Base-by-base conservation (phyloP, 2,113 vertebrate species). In the Planiliza haematocheilus region DNA sequence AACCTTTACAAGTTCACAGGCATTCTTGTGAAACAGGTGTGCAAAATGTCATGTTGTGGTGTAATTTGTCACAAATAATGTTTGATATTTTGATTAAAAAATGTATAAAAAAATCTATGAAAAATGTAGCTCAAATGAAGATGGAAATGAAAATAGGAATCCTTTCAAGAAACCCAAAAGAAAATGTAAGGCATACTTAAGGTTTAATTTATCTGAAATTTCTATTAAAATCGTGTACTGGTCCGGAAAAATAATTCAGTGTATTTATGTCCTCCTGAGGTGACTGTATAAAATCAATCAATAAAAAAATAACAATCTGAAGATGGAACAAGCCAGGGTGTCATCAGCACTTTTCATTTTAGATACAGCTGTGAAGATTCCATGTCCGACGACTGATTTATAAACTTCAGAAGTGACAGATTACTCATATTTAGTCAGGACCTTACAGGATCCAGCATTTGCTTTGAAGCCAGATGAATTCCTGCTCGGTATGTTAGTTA, bases 1-100 rank as follows among this genome's bases (percentile, higher is more conserved):
- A 61, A 70, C 60, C 66, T 67, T 73, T 70, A 43, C 30, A 43
- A 51, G 30, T 75, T 70, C 61, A 57, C 56, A 65, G 37, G 7
- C 3, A 30, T 16, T 24, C 16, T 20, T 30, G 21, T 36, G 17
- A 74, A 55, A 58, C 30, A 11, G 30, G 34, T 30, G 5, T 7
- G 18, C 6, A 34, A 64, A 43, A 18, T 24, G 20, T 49, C 17
- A 57, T 13, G 37, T 11, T n/a, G 30, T 16, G 20, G 30, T 6
- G 49, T 52, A 12, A 71, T 42, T 46, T 66, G 18, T 62, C 9
- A 10, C 24, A 34, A 46, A 46, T 48, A 46, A 38, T 0, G 10
- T 46, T 45, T 43, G 20, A 42, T 11, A 41, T 21, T 48, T 24
- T 48, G 20, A 39, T 49, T 9, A 55, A 64, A 1, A 56, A 30